Percentiles rank a stretch among this genome's conserved stretches.
These are phyloP conservation scores for Pseudachorutes palmiensis DNA, from an alignment of 1,140 invertebrate genomes.

Conservation along the genomic window DNA sequence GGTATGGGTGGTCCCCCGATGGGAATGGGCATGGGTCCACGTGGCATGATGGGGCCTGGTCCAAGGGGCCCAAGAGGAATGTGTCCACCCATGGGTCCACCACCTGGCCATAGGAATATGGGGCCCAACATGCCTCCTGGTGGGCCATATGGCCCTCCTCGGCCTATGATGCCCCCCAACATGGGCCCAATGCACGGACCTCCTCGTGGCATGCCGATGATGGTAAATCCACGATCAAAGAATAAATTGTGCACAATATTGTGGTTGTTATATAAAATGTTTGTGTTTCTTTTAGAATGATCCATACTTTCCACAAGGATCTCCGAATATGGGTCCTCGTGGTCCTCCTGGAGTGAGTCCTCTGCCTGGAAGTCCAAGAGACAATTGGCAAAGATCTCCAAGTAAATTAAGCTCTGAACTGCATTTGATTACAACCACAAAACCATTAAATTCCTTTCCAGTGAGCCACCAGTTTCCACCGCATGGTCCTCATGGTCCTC, in stretches of 20 bases:
- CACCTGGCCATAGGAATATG: conserved; percentile 46
- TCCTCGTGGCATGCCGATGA: conserved; percentile 50
- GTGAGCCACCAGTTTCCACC: conserved; percentile 44
- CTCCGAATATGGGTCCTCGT: conserved; percentile 16
- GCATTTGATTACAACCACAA: no score
- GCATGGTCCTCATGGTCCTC: conserved; percentile 49
- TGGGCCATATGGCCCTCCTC: neutral
- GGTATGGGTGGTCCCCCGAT: conserved; percentile 19
- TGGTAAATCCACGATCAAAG: no score
- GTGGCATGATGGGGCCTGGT: conserved; percentile 15
- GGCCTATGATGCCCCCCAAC: conserved; percentile 32
- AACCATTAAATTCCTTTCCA: no score
- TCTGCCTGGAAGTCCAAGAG: no score
- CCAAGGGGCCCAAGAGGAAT: conserved; percentile 39
- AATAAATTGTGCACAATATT: no score
- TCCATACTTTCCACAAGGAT: conserved; percentile 22
- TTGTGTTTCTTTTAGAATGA: conserved; percentile 1
- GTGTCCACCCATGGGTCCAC: conserved; percentile 50
- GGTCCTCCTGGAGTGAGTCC: conserved; percentile 64
- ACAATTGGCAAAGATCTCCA: conserved; percentile 5
- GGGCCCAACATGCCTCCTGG: conserved; percentile 45
- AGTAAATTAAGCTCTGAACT: conserved; percentile 1
- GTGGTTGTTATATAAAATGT: neutral
- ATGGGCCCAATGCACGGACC: conserved; percentile 54
- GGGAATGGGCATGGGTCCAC: conserved; percentile 8